Base-by-base conservation (phyloP, 2,797 vertebrate genomes). In the Sebastes vulpes region DNA sequence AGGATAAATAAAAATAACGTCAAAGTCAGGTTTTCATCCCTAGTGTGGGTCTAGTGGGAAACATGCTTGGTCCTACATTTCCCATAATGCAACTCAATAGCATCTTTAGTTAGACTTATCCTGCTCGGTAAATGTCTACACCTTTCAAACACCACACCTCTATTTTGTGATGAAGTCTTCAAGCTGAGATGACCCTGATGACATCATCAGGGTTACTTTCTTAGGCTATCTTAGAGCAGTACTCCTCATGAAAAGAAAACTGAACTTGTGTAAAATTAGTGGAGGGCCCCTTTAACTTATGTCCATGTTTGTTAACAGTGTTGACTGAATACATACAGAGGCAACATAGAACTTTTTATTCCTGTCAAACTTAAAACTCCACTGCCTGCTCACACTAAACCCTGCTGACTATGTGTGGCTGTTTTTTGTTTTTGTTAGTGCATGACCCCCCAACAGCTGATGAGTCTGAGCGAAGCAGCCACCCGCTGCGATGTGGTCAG, bases 391-490 rank as follows among this genome's bases (percentile, higher is more conserved):
- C 23, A 29, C 48, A 42, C 64, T 60, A 11, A 57, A 70, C 28
- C 21, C 25, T 26, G 35, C 64, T 23, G 25, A 67, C 31, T 1
- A 0, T 63, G 42, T 48, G 6, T 50, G 38, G 7, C 75, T 75
- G 58, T 0, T 76, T 88, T 42, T 72, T 74, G 52, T 81, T 83
- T 87, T 76, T 68, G 23, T 66, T 50, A 99, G 98, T 97, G 97
- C 56, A 97, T 99, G 95, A 97, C 94, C 82, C 96, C 97, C 3
- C 96, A 98, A 83, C 98, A 99, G 93, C 94, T 99, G n/a, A 94
- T 99, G 96, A 94, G 92, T 29, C 94, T 99, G 25, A 97, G 98
- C 81, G 96, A 97, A 83, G 96, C 95, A 8, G 96, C 97, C 31
- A 91, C 97, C 66, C 93, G 89, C 59, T 98, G 97, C 65, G 95